Base-by-base conservation (phyloP, 2,888 invertebrate genomes). In the Caenorhabditis zanzibari region DNA sequence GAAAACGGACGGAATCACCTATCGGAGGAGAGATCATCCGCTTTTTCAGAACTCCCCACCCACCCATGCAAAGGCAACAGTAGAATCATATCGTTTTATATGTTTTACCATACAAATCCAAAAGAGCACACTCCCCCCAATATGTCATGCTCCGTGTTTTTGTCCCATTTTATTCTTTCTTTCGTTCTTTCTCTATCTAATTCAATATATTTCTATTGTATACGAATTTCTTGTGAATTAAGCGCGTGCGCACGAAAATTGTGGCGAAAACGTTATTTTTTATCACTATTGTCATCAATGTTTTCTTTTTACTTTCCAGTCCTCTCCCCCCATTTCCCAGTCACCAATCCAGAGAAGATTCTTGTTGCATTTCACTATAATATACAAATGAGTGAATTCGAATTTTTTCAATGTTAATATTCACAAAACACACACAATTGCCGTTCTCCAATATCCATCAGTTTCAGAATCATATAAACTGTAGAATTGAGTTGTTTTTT, bases 331-430 rank as follows among this genome's bases (percentile, higher is more conserved):
- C 26, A 22, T 63, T 44, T 26, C 59, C 28, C 38, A 38, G 16
- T 22, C 24, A 47, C 58, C 35, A 56, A 47, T 59, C n/a, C 16
- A 26, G n/a, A 59, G 58, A 68, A 72, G 32, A 49, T 71, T 71
- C 77, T 77, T 71, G 77, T 77, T 77, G 69, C 77, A 71, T 77
- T 80, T 80, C 79, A 56, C 79, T 79, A 72, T 68, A 72, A 72
- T 72, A 80, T 72, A 72, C 72, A 72, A 44, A 58, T 58, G 47
- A 19, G 63, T 71, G 77, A 54, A 41, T 52, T 52, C 64, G 35
- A 61, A 73, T 44, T 61, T 38, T 38, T 66, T 66, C 64, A 68
- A 77, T 69, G 69, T 71, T 71, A 71, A 77, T 77, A 77, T 63
- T 32, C 59, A 64, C 44, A 44, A 10, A 12, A 44, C 4, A 44